Evolutionary conservation across 2,113 vertebrate genomes (phyloP).

Genomic region (Tragulus kanchil): DNA sequence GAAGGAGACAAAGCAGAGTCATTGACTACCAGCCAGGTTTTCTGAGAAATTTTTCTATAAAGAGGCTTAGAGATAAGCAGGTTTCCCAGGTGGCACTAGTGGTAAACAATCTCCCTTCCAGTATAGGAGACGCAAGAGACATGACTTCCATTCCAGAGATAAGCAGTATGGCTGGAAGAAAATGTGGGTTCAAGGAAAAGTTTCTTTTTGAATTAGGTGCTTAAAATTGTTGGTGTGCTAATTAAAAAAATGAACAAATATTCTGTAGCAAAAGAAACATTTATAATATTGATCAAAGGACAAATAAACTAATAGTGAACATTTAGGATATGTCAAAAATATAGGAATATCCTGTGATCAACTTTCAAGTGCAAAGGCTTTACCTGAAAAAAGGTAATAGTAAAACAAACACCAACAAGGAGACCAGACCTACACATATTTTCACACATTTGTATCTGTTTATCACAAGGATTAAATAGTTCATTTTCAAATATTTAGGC

Average conservation of each 20-base stretch:
- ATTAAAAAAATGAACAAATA: background rate
- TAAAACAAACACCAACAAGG: background rate
- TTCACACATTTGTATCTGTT: background rate
- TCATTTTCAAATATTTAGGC: slow-evolving; percentile 26
- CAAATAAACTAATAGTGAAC: background rate
- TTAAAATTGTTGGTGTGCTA: background rate
- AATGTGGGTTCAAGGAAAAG: background rate
- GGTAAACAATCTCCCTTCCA: too few species aligned
- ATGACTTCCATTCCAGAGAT: background rate
- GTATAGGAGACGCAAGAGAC: too few species aligned
- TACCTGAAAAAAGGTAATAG: background rate
- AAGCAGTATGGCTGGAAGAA: background rate
- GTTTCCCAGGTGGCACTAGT: too few species aligned
- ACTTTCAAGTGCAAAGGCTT: background rate
- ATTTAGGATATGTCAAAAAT: background rate
- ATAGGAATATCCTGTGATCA: background rate
- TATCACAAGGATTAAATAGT: background rate
- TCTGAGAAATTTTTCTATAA: background rate
- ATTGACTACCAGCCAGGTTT: background rate
- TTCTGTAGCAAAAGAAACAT: background rate
- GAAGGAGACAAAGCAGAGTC: background rate
- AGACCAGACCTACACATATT: background rate
- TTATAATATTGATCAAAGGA: background rate
- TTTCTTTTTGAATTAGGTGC: background rate
- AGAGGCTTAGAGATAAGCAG: background rate